Evolutionary conservation across 1,140 invertebrate genomes (phyloP).

Genomic region (Arctopsyche grandis): DNA sequence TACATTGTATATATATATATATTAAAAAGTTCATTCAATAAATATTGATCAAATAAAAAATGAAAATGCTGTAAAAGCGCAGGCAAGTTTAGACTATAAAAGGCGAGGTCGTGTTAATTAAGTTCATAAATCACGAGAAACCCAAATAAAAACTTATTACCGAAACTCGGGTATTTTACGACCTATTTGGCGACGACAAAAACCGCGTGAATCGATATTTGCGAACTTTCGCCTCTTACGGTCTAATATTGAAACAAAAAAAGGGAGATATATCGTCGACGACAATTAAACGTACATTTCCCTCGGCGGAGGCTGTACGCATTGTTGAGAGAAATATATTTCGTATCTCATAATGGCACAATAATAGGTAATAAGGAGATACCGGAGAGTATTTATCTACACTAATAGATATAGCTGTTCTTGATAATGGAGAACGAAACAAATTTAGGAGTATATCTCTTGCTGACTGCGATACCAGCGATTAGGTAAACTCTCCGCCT

Average conservation of each 20-base stretch:
- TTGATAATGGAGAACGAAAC: conserved; percentile 25
- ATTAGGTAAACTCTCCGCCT: conserved; percentile 23
- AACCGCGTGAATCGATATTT: conserved; percentile 28
- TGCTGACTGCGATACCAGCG: conserved; percentile 2
- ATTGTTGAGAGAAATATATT: conserved; percentile 17
- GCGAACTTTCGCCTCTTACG: conserved; percentile 4
- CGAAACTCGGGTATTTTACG: conserved; percentile 28
- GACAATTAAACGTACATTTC: conserved; percentile 15
- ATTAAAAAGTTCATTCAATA: neutral
- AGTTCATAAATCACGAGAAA: conserved; percentile 28
- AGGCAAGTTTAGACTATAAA: conserved; percentile 16
- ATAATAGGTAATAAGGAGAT: conserved; percentile 32
- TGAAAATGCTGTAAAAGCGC: neutral
- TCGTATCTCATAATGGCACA: conserved; percentile 22
- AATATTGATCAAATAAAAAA: conserved; percentile 10
- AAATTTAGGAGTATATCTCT: conserved; percentile 20
- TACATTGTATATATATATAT: no score
- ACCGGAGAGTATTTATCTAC: conserved; percentile 33
- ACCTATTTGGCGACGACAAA: conserved; percentile 28
- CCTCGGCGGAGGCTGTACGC: neutral
- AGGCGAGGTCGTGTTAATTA: conserved; percentile 24
- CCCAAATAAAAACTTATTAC: conserved; percentile 32
- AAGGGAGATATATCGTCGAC: neutral
- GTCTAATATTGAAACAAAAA: conserved; percentile 15
- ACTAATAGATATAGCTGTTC: neutral